Conservation (phyloP, 2,888 invertebrate species). For the Mythimna ferrago region DNA sequence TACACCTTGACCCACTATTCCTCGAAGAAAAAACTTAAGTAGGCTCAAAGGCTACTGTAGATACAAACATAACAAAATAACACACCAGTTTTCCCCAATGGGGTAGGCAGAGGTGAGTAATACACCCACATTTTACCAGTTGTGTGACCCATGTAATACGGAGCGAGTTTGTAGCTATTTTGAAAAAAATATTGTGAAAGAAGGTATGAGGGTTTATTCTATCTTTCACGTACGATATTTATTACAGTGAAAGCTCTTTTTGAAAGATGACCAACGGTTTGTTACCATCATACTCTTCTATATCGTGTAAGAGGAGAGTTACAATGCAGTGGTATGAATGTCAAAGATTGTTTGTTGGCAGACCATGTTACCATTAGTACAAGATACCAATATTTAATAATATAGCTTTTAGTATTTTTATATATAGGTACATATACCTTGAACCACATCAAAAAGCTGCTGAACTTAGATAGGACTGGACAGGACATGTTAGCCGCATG, state of each 20-base stretch:
- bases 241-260: not conserved
- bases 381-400: not conserved
- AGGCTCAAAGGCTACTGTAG: not conserved
- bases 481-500: too few species aligned
- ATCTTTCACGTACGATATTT: not conserved
- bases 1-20: constrained; percentile 28
- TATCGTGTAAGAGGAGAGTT: not conserved
- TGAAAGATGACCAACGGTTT: constrained; percentile 2
- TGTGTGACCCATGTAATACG: not conserved
- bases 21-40: not conserved
- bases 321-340: not conserved
- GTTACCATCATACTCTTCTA: not conserved
- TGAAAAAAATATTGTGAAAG: not conserved
- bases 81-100: not conserved
- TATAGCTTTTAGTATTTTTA: too few species aligned
- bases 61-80: not conserved
- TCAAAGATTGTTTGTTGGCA: not conserved
- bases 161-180: too few species aligned
- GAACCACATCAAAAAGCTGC: too few species aligned
- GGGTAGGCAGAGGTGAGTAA: not conserved
- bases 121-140: not conserved
- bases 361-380: not conserved
- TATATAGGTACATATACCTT: too few species aligned
- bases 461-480: too few species aligned
- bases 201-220: not conserved